Evolutionary conservation across 2,888 invertebrate species (phyloP), one percentile per base, ranked within the genome.

Genomic region (Carpatolechia fugitivella): DNA sequence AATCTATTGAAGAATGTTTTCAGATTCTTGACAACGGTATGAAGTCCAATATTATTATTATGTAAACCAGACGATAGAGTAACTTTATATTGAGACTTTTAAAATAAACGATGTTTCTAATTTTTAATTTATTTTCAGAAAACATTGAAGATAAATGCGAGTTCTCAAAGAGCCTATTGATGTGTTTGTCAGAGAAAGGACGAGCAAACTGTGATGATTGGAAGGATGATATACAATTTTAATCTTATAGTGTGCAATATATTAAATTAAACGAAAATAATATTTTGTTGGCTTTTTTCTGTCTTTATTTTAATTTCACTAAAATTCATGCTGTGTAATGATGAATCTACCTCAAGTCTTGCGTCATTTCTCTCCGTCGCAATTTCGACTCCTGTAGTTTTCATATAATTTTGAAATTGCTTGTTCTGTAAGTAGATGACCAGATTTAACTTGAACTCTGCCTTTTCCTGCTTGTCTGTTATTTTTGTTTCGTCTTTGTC

Each of bases 191-290:
- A 0, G 94, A 95, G 59, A 94, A 93, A 68, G 94, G 93, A n/a
- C 90, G 91, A 70, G 90, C 92, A 2, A 94, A 93, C 71, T 95
- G 95, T 68, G 94, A 94, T 16, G 95, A 95, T 68, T 95, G 95
- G 95, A 92, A 93, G 54, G 91, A 92, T 1, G 80, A 83, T 50
- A 60, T 82, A 24, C 70, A 74, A 40, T 77, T 81, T 61, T 80
- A 68, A 62, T 31, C 6, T 14, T 16, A n/a, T 44, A n/a, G 6
- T 6, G 24, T 44, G 44, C 20, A 5, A 44, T 29, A 13, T 29
- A 18, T 6, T 5, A 8, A 6, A 38, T 38, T 16, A 38, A 38
- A 38, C 16, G 8, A 38, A 16, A 16, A 16, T 38, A 16, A 38
- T 38, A 38, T 16, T 44, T 52, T 16, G 2, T 10, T 50, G 41